A percentile compares a stretch with the other conserved stretches of the same genome.
phyloP scores from a whole-genome alignment of 2,797 vertebrate species.

The Sphaeramia orbicularis region DNA sequence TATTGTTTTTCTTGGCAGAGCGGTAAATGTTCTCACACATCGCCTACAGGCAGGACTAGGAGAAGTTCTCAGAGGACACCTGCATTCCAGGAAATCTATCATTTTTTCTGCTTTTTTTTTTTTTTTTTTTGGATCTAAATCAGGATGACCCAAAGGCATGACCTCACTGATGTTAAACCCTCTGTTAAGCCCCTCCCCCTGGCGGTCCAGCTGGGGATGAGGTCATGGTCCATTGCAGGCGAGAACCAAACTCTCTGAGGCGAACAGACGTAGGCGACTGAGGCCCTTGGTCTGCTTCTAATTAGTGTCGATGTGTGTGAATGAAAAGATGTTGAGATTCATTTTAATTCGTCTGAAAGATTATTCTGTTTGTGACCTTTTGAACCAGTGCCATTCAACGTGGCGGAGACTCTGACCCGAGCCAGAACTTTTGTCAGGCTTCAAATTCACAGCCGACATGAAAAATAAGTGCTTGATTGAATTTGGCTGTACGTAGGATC shows the following conservation, averaged over 20 bases:
- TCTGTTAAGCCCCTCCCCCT: conserved; percentile 15
- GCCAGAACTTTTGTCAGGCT: conserved; percentile 3
- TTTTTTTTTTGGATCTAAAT: conserved; percentile 28
- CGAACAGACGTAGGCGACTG: neutral
- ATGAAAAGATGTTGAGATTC: conserved; percentile 7
- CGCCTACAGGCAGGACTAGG: conserved; percentile 10
- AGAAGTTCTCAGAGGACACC: conserved; percentile 32
- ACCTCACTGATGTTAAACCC: conserved; percentile 56
- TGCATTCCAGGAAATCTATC: conserved; percentile 27
- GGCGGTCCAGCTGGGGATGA: conserved; percentile 64
- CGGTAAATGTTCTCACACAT: conserved; percentile 5
- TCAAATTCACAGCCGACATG: conserved; percentile 2
- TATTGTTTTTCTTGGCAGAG: conserved; percentile 26
- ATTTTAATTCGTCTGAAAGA: conserved; percentile 7
- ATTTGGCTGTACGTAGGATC: neutral
- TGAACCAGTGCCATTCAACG: conserved; percentile 20
- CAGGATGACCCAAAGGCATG: conserved; percentile 29
- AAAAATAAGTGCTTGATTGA: conserved; percentile 6
- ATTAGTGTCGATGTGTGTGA: conserved; percentile 29
- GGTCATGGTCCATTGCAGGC: conserved; percentile 58
- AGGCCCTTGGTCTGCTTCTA: conserved; percentile 26
- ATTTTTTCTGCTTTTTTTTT: conserved; percentile 8
- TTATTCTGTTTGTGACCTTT: neutral
- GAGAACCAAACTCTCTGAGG: conserved; percentile 39
- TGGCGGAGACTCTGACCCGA: conserved; percentile 24